Evolutionary conservation across 1,140 invertebrate species (phyloP).

Genomic region (Oedothorax gibbosus): DNA sequence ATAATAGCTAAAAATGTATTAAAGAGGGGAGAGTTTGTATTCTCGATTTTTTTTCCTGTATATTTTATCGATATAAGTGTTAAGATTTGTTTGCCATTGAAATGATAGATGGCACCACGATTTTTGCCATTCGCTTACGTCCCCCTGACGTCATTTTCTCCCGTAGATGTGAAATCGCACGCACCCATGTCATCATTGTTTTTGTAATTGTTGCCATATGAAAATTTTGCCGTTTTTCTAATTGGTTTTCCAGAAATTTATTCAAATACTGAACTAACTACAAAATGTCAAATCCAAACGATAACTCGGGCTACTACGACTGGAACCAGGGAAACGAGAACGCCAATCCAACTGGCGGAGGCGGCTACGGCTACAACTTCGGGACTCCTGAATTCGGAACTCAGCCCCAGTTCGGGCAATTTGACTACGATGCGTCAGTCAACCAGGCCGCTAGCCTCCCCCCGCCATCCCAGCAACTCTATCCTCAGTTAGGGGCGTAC

Average conservation of each 20-base stretch:
- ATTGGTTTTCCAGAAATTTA: background rate
- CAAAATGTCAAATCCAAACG: slow-evolving; percentile 18
- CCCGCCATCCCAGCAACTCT: slow-evolving; percentile 25
- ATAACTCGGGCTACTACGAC: slow-evolving; percentile 35
- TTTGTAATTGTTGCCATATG: background rate
- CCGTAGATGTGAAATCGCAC: no score
- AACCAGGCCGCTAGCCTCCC: slow-evolving; percentile 17
- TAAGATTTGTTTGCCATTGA: no score
- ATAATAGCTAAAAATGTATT: no score
- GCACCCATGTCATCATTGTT: background rate
- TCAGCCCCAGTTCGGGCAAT: slow-evolving; percentile 58
- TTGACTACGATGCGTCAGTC: slow-evolving; percentile 45
- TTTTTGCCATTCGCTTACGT: no score
- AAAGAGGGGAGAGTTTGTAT: no score
- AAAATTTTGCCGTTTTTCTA: background rate
- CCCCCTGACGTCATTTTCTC: no score
- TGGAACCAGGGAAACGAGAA: background rate
- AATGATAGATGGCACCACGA: no score
- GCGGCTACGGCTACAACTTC: slow-evolving; percentile 55
- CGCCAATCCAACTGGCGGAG: background rate
- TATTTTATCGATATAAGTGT: no score
- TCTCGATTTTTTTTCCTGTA: no score
- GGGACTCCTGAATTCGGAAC: slow-evolving; percentile 56
- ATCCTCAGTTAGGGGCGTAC: slow-evolving; percentile 34
- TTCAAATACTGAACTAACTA: background rate